These are phyloP conservation scores for Drosophila busckii DNA, from an alignment of 1,140 invertebrate species.

Conservation along the genomic window DNA sequence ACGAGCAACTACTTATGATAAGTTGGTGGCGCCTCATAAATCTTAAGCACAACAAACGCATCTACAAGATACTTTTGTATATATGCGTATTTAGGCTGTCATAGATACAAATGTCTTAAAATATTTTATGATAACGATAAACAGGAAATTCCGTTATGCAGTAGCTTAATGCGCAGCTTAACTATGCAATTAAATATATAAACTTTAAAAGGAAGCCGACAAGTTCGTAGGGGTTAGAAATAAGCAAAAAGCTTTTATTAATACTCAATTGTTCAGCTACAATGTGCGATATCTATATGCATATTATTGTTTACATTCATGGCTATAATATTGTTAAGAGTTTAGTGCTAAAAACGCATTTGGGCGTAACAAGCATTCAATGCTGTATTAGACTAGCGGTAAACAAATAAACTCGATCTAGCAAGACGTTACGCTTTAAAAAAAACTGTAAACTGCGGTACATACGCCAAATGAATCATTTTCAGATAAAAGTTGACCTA, in stretches of 20 bases:
- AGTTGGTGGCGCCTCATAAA: constrained; percentile 26
- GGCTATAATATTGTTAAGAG: background rate
- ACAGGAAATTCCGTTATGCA: constrained; percentile 53
- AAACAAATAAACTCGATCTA: constrained; percentile 10
- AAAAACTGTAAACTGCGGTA: too few species aligned
- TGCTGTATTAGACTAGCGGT: background rate
- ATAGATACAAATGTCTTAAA: constrained; percentile 20
- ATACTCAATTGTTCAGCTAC: too few species aligned
- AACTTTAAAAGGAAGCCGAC: constrained; percentile 13
- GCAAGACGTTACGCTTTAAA: background rate
- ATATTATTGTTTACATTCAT: too few species aligned
- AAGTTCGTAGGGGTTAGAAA: too few species aligned
- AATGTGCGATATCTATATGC: too few species aligned
- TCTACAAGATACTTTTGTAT: background rate
- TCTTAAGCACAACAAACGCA: constrained; percentile 1
- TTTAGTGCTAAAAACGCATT: constrained; percentile 28
- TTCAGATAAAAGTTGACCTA: background rate
- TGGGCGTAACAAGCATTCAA: constrained; percentile 3
- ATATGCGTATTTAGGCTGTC: background rate
- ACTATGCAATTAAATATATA: constrained; percentile 22
- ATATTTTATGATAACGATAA: constrained; percentile 40
- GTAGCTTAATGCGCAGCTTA: constrained; percentile 41
- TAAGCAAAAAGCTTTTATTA: too few species aligned
- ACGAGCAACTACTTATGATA: constrained; percentile 12
- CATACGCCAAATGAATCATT: too few species aligned